These are phyloP conservation scores for Busseola fusca DNA, from an alignment of 2,888 invertebrate species.

Conservation along the genomic window DNA sequence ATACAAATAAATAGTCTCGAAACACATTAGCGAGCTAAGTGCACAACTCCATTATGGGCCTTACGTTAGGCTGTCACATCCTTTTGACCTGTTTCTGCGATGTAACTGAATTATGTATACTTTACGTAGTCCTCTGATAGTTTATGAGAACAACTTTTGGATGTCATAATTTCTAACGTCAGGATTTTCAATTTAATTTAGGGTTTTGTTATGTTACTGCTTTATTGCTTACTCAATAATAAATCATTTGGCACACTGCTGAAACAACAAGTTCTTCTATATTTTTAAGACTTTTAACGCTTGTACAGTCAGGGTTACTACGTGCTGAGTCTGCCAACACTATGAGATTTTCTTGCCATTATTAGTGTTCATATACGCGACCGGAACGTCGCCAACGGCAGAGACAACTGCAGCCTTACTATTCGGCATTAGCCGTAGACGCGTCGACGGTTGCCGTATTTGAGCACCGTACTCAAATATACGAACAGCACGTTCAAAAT, in stretches of 20 bases:
- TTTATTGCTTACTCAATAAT: not conserved
- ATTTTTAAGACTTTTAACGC: not conserved
- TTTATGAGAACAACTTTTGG: conserved; percentile 57
- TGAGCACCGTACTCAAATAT: no score
- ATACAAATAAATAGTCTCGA: conserved; percentile 61
- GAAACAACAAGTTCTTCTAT: not conserved
- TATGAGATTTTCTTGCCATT: not conserved
- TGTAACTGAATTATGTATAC: conserved; percentile 62
- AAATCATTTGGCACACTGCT: not conserved
- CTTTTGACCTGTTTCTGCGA: conserved; percentile 60
- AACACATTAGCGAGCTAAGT: conserved; percentile 59
- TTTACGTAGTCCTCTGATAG: conserved; percentile 48
- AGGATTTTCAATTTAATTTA: conserved; percentile 25
- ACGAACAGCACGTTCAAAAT: not conserved
- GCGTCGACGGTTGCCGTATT: no score
- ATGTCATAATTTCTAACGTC: conserved; percentile 34
- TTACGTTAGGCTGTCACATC: conserved; percentile 54
- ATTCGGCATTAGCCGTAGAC: no score
- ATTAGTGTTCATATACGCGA: not conserved
- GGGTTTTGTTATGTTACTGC: conserved; percentile 10
- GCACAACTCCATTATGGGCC: conserved; percentile 58
- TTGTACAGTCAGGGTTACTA: not conserved
- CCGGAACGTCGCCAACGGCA: no score
- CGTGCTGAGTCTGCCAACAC: not conserved
- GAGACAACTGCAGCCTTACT: no score